Evolutionary conservation across 2,888 invertebrate genomes (phyloP).

Genomic region (Mimas tiliae): DNA sequence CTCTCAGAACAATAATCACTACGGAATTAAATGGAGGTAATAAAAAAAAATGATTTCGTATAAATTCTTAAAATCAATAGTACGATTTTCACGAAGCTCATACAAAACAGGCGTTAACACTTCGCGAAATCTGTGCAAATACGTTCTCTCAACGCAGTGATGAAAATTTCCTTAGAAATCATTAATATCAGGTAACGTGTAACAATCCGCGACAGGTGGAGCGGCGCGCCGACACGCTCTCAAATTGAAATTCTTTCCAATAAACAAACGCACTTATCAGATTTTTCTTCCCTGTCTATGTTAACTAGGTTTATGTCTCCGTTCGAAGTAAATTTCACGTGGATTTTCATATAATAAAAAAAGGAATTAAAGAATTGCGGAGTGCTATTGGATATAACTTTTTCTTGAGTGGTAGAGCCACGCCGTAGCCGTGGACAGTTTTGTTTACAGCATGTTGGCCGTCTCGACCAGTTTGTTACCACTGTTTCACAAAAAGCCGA

Average conservation of each 20-base stretch:
- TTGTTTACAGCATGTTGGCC: too few species aligned
- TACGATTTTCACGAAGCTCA: neutral
- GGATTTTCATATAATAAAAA: too few species aligned
- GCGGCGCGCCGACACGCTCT: conserved; percentile 42
- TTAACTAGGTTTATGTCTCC: conserved; percentile 30
- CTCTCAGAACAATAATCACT: too few species aligned
- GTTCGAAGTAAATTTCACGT: neutral
- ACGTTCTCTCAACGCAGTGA: conserved; percentile 28
- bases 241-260: conserved; percentile 75
- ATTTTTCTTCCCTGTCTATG: conserved; percentile 56
- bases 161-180: conserved; percentile 51
- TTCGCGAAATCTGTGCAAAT: conserved; percentile 16
- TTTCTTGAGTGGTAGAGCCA: too few species aligned
- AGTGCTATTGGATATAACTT: too few species aligned
- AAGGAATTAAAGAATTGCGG: too few species aligned
- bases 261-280: conserved; percentile 69
- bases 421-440: too few species aligned
- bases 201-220: conserved; percentile 68
- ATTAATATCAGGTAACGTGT: conserved; percentile 67
- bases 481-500: too few species aligned
- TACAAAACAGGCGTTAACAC: neutral
- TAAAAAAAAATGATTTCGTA: too few species aligned
- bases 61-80: too few species aligned
- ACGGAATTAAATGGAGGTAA: too few species aligned
- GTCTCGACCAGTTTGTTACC: too few species aligned